Conservation (phyloP, 30 jellyfish, hydroid and myxozoan species). For the Rhopilema esculentum region DNA sequence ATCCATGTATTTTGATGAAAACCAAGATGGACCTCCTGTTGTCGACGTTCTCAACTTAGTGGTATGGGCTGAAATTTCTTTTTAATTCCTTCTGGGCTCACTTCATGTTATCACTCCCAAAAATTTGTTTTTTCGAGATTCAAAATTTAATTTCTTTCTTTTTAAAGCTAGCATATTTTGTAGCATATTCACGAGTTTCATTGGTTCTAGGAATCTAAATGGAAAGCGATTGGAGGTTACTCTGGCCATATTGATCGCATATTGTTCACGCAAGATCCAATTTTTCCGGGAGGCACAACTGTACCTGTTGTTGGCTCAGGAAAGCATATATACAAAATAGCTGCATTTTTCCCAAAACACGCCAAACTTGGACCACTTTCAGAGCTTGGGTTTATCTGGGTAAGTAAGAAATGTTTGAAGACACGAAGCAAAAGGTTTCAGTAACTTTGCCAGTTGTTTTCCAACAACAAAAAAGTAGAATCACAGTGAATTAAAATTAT, state of each 20-base stretch:
- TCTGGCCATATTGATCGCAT: constrained; percentile 42
- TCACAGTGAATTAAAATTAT: too few relatives aligned
- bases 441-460: too few relatives aligned
- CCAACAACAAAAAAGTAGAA: too few relatives aligned
- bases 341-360: constrained; percentile 89
- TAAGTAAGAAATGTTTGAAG: constrained; percentile 4
- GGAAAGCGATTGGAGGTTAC: constrained; percentile 85
- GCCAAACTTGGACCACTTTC: constrained; percentile 75
- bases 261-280: constrained; percentile 72
- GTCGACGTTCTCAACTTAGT: constrained; percentile 75
- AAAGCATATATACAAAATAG: constrained; percentile 76
- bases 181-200: neutral
- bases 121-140: too few relatives aligned
- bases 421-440: too few relatives aligned
- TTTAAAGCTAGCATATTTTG: too few relatives aligned
- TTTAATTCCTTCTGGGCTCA: neutral
- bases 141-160: too few relatives aligned
- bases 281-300: constrained; percentile 92
- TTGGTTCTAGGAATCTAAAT: constrained; percentile 70
- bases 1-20: constrained; percentile 79
- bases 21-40: constrained; percentile 94
- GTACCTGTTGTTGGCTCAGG: constrained; percentile 93
- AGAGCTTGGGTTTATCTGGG: constrained; percentile 84
- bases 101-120: neutral
- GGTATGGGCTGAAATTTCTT: constrained; percentile 41